Evolutionary conservation across 2,113 vertebrate species (phyloP).

Genomic region (Gallinago paraguaiae): DNA sequence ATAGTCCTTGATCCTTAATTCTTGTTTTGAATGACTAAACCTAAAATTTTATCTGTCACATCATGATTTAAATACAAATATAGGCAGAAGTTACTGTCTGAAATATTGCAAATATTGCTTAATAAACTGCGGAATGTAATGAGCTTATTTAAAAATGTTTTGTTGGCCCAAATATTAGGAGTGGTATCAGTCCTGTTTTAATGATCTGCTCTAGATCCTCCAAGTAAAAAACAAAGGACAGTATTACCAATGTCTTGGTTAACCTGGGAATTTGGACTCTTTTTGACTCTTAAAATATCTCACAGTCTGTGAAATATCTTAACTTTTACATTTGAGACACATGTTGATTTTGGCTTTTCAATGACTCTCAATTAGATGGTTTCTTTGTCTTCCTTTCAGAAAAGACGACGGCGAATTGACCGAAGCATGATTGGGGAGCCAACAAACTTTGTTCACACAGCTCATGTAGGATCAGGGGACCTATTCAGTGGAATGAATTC

Average conservation of each 20-base stretch:
- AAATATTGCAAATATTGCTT: not conserved
- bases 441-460: conserved; percentile 90
- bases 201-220: not conserved
- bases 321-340: not conserved
- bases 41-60: not conserved
- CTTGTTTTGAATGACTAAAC: not conserved
- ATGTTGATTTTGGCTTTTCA: not conserved
- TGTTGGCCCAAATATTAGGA: not conserved
- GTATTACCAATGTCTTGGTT: not conserved
- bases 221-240: not conserved
- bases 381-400: conserved; percentile 71
- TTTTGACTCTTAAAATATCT: conserved; percentile 18
- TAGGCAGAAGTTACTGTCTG: not conserved
- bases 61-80: not conserved
- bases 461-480: conserved; percentile 88
- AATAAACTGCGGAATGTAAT: not conserved
- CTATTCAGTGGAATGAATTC: conserved; percentile 89
- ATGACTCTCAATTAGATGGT: not conserved
- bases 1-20: not conserved
- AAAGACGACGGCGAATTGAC: conserved; percentile 86
- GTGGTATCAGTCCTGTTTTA: not conserved
- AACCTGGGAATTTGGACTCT: not conserved
- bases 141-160: not conserved
- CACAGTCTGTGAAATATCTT: not conserved
- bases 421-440: conserved; percentile 91